These are phyloP conservation scores for Hapalemur alaotrensis DNA, from an alignment of 2,797 vertebrate species.

Conservation along the genomic window DNA sequence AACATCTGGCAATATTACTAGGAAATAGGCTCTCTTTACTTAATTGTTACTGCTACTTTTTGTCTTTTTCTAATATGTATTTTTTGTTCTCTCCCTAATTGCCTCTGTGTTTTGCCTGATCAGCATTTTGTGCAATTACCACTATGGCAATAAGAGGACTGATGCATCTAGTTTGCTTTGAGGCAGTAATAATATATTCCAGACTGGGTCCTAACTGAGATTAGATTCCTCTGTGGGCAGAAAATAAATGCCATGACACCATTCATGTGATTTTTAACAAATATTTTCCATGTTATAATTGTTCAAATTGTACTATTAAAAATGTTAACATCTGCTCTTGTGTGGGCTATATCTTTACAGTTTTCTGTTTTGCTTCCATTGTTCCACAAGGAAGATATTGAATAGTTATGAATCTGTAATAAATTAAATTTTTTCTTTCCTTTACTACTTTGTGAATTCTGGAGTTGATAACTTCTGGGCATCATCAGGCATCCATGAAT, in stretches of 20 bases:
- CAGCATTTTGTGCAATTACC: constrained; percentile 44
- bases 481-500: background rate
- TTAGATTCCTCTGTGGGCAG: background rate
- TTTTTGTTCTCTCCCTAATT: constrained; percentile 15
- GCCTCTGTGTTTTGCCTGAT: constrained; percentile 8
- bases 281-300: background rate
- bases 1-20: background rate
- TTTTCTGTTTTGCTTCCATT: background rate
- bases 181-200: constrained; percentile 16
- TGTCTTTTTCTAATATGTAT: background rate
- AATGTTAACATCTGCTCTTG: constrained; percentile 21
- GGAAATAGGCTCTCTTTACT: background rate
- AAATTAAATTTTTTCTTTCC: background rate
- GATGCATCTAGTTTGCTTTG: background rate
- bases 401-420: background rate
- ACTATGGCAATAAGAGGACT: background rate
- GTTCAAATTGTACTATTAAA: constrained; percentile 32
- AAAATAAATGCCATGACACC: constrained; percentile 51
- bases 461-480: background rate
- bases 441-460: background rate
- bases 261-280: constrained; percentile 39
- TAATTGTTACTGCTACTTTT: background rate
- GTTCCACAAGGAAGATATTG: background rate
- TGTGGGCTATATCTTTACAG: background rate
- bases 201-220: constrained; percentile 31